Conservation (phyloP, 2,888 invertebrate genomes). For the Steinernema scapterisci region DNA sequence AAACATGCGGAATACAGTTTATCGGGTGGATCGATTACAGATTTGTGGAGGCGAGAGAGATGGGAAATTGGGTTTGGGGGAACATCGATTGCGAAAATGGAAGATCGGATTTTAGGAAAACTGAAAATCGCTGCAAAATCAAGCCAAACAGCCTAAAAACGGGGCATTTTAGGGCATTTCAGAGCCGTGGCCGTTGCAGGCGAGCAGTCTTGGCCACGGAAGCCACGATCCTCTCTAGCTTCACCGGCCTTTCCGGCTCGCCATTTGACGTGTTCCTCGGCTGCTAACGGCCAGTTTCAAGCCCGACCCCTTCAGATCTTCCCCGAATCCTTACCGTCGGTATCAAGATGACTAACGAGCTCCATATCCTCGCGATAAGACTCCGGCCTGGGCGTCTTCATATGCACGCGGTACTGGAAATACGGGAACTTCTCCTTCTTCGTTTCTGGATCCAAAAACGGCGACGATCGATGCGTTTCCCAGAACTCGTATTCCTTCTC, state of each 20-base stretch:
- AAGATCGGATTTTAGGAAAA: too few species aligned
- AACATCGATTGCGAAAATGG: too few species aligned
- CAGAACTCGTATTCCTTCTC: slow-evolving; percentile 77
- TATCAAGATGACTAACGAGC: slow-evolving; percentile 55
- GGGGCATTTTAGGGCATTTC: too few species aligned
- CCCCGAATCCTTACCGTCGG: slow-evolving; percentile 48
- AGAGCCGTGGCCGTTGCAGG: neutral
- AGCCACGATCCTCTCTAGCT: too few species aligned
- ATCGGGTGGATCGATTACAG: neutral
- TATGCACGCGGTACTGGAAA: slow-evolving; percentile 79
- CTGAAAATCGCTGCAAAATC: too few species aligned
- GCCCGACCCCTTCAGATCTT: neutral
- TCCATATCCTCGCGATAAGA: slow-evolving; percentile 75
- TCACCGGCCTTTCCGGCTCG: neutral
- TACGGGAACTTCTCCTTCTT: slow-evolving; percentile 73
- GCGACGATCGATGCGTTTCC: slow-evolving; percentile 75
- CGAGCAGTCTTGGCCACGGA: too few species aligned
- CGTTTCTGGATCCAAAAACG: slow-evolving; percentile 47
- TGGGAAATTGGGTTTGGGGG: neutral
- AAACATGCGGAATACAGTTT: slow-evolving; percentile 34
- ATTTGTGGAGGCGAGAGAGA: neutral
- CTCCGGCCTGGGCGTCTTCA: slow-evolving; percentile 85
- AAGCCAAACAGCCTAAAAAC: too few species aligned
- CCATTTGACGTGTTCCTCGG: neutral
- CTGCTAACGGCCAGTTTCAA: neutral